Percentiles rank a stretch among this genome's conserved stretches.
phyloP scores from a whole-genome alignment of 2,888 invertebrate genomes.

The Oscheius sp. region DNA sequence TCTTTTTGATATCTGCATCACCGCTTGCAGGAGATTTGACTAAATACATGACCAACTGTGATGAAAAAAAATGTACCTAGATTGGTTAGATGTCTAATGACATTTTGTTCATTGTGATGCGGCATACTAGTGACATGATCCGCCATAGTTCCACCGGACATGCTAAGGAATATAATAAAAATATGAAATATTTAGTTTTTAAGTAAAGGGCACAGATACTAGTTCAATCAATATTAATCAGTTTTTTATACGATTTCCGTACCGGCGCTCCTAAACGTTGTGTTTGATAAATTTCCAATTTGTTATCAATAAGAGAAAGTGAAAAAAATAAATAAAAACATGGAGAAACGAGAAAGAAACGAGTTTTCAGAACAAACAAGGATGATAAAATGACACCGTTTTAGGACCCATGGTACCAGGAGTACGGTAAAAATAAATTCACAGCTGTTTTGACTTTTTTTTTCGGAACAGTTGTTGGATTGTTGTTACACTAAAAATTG shows the following conservation, averaged over 20 bases:
- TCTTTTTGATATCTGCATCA: constrained; percentile 88
- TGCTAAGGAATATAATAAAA: constrained; percentile 17
- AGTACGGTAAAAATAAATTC: too few species aligned
- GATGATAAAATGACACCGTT: too few species aligned
- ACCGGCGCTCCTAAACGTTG: too few species aligned
- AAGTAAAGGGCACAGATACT: too few species aligned
- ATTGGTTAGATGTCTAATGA: constrained; percentile 60
- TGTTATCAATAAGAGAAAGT: not conserved
- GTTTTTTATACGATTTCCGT: too few species aligned
- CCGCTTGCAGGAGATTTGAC: constrained; percentile 71
- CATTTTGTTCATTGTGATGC: constrained; percentile 62
- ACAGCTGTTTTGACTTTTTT: too few species aligned
- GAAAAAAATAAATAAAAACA: not conserved
- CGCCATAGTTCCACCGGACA: constrained; percentile 67
- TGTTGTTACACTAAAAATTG: too few species aligned
- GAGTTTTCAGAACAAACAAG: too few species aligned
- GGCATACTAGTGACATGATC: constrained; percentile 61
- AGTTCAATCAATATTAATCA: not conserved
- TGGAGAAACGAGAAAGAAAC: too few species aligned
- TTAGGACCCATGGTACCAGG: too few species aligned
- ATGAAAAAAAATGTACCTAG: constrained; percentile 48
- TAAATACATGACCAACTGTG: constrained; percentile 30
- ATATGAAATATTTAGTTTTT: not conserved
- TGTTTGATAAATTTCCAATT: too few species aligned
- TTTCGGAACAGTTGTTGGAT: too few species aligned